Base-by-base conservation (phyloP, 2,888 invertebrate genomes). In the Leucophenga montana region DNA sequence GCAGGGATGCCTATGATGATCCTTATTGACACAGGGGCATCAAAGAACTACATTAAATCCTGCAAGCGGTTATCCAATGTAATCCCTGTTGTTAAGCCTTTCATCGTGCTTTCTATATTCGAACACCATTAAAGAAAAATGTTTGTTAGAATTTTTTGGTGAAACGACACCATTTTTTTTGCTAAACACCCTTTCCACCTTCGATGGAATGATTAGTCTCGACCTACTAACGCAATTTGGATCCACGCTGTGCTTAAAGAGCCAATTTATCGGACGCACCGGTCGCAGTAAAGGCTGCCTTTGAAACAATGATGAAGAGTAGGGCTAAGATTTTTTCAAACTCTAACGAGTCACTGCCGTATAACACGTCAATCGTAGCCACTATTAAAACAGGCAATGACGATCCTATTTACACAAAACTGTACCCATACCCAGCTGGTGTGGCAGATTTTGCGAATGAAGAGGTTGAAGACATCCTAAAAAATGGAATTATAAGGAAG, bases 161-260 rank as follows among this genome's bases (percentile, higher is more conserved):
- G n/a, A n/a, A n/a, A n/a, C 50, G 3, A 6, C 50, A 33, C 33
- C 33, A 33, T 33, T 33, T 8, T 33, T 44, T 70, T 68, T 16
- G 39, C 56, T 62, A 70, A 18, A 18, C 53, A 67, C 61, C 20
- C 64, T 4, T 31, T 16, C 0, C 65, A 65, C 56, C 66, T 59
- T 72, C 46, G 69, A 72, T 59, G 72, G 69, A 3, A 73, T 73
- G 0, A 68, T 70, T 3, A 70, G 68, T 0, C 70, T 66, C 18
- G 70, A 70, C 44, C 70, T 73, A 53, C 44, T 70, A 0, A 66
- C 16, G 3, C 59, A 67, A 56, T 62, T 70, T 0, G 31, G 22
- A 3, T 68, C 69, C 31, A 65, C 64, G 0, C 4, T 69, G 27
- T 50, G 69, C 57, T 0, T 67, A 0, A 2, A 8, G 8, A 67